Percentiles rank a stretch among this genome's conserved stretches.
These are phyloP conservation scores for Bilobella aurantiaca DNA, from an alignment of 1,140 invertebrate species.

Conservation along the genomic window DNA sequence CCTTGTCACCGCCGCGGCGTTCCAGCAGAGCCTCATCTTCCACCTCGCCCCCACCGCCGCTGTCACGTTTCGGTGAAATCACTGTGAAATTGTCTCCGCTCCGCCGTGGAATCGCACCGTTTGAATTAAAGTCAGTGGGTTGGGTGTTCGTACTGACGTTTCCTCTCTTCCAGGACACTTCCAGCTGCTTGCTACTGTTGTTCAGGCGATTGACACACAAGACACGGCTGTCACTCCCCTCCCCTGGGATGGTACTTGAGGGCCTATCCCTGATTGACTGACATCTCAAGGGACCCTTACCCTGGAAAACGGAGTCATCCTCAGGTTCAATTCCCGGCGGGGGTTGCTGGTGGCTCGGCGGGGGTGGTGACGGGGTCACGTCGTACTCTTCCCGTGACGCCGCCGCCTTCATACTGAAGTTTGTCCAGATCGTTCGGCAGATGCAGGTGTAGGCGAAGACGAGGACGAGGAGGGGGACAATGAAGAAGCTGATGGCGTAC, in stretches of 20 bases:
- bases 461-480: slow-evolving; percentile 50
- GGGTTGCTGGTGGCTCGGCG: neutral
- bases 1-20: too few relatives aligned
- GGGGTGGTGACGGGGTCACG: neutral
- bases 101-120: neutral
- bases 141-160: too few relatives aligned
- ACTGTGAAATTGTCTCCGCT: too few relatives aligned
- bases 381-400: neutral
- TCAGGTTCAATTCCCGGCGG: neutral
- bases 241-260: too few relatives aligned
- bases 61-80: too few relatives aligned
- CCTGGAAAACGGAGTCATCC: too few relatives aligned
- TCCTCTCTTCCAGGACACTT: neutral
- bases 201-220: neutral
- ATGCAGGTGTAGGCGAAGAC: slow-evolving; percentile 54
- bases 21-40: too few relatives aligned
- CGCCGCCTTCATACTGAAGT: slow-evolving; percentile 33
- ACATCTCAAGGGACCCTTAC: too few relatives aligned
- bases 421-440: slow-evolving; percentile 48
- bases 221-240: too few relatives aligned
- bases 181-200: neutral
- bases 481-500: slow-evolving; percentile 51
- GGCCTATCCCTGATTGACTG: too few relatives aligned
- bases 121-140: slow-evolving; percentile 1
- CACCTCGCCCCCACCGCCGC: too few relatives aligned